Base-by-base conservation (phyloP, 2,888 invertebrate genomes). In the Lobophora halterata region DNA sequence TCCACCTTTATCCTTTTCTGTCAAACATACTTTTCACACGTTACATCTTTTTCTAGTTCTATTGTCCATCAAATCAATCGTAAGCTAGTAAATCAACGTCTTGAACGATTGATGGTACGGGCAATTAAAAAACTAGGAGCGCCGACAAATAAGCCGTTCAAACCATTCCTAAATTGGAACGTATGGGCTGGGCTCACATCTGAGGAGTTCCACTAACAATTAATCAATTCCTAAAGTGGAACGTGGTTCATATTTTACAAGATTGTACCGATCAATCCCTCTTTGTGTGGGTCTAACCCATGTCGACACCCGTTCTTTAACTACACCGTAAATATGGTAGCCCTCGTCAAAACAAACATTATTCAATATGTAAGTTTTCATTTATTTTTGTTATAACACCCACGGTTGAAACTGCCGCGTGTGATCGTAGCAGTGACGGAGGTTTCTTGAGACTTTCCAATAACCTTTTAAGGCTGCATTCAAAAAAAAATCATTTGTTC, bases 211-310 rank as follows among this genome's bases (percentile, higher is more conserved):
- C 67, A 58, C 74, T 65, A 54, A 76, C 76, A 81, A 87, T 87
- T 86, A 85, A 86, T 87, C 85, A 86, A 83, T 83, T 79, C 65
- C 54, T 66, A 76, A 82, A 75, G 60, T 79, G 59, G 79, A 80
- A 61, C 78, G 61, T 46, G 49, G 59, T 68, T 75, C 69, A 76
- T 79, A 81, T 79, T 80, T 81, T 73, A 75, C 65, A 65, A 71
- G 72, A 63, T 62, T 56, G 58, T 50, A 67, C 57, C 74, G 54
- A 80, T 82, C 78, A 81, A 81, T 80, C 75, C 71, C 69, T 68
- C 82, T 78, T 79, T 78, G 86, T 82, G 87, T 86, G 86, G 85
- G 85, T 83, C 85, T 67, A 65, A 69, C 63, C 51, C 62, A 63
- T 65, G 75, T 76, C 76, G 71, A 70, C 79, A 75, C 72, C 65